A percentile compares a stretch with the other conserved stretches of the same genome.
Evolutionary conservation across 2,888 invertebrate genomes (phyloP).

Genomic region (Epiblema foenella): DNA sequence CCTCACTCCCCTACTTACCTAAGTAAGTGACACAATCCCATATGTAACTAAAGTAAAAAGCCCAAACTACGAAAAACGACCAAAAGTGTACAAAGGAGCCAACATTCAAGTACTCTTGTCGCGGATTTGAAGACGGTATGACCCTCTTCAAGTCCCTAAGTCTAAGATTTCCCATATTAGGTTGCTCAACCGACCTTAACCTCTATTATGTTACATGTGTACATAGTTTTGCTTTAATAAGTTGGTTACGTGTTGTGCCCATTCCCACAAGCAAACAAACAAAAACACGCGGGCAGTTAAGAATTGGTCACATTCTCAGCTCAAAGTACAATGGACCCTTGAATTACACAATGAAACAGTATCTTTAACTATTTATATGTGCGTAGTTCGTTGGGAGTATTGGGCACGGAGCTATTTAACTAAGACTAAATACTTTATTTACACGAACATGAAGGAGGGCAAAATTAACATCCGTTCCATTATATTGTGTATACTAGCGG

Average conservation of each 20-base stretch:
- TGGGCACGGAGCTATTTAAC: background rate
- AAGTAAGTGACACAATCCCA: too few species aligned
- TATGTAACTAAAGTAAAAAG: too few species aligned
- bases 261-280: slow-evolving; percentile 61
- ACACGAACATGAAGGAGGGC: too few species aligned
- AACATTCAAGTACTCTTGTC: slow-evolving; percentile 8
- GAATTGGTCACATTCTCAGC: slow-evolving; percentile 59
- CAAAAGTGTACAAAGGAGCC: background rate
- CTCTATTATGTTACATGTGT: slow-evolving; percentile 34
- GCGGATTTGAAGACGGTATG: slow-evolving; percentile 11
- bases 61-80: background rate
- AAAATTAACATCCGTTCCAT: too few species aligned
- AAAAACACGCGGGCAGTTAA: slow-evolving; percentile 55
- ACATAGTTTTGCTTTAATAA: slow-evolving; percentile 43
- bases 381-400: slow-evolving; percentile 14
- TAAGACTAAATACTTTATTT: background rate
- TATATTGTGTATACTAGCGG: too few species aligned
- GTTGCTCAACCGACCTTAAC: slow-evolving; percentile 42
- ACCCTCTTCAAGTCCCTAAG: slow-evolving; percentile 26
- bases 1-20: too few species aligned
- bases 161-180: slow-evolving; percentile 18
- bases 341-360: slow-evolving; percentile 53
- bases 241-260: slow-evolving; percentile 52
- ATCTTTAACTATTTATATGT: slow-evolving; percentile 36
- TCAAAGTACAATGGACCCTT: slow-evolving; percentile 57